Percentiles rank a stretch among this genome's conserved stretches.
Evolutionary conservation across 2,113 vertebrate genomes (phyloP).

Genomic region (Glareola pratincola): DNA sequence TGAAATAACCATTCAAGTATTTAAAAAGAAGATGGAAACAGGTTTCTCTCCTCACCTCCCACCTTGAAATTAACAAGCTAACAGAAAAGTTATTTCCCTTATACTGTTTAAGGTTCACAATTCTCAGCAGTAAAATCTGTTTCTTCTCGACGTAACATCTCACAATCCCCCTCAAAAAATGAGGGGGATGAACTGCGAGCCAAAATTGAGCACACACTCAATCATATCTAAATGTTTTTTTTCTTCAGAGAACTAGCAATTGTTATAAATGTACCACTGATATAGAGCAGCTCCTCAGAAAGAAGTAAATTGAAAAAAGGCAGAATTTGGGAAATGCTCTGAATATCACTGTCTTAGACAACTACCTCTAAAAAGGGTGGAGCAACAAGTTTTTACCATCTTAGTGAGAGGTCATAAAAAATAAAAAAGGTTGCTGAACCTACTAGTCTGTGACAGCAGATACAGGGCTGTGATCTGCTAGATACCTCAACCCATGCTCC

Average conservation of each 20-base stretch:
- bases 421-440: neutral
- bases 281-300: neutral
- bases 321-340: neutral
- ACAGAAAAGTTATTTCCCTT: neutral
- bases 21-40: neutral
- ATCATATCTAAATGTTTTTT: neutral
- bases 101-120: neutral
- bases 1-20: neutral
- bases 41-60: neutral
- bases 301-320: neutral
- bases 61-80: neutral
- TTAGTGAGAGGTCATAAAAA: neutral
- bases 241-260: neutral
- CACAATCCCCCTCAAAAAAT: neutral
- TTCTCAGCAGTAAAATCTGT: neutral
- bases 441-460: neutral
- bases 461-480: neutral
- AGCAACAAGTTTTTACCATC: neutral
- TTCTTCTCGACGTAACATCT: neutral
- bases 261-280: neutral
- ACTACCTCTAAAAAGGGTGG: neutral
- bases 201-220: neutral
- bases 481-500: neutral
- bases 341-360: neutral
- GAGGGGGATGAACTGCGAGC: neutral